A percentile compares a stretch with the other conserved stretches of the same genome.
These are phyloP conservation scores for Lipotes vexillifer DNA, from an alignment of 2,113 vertebrate species.

Conservation along the genomic window DNA sequence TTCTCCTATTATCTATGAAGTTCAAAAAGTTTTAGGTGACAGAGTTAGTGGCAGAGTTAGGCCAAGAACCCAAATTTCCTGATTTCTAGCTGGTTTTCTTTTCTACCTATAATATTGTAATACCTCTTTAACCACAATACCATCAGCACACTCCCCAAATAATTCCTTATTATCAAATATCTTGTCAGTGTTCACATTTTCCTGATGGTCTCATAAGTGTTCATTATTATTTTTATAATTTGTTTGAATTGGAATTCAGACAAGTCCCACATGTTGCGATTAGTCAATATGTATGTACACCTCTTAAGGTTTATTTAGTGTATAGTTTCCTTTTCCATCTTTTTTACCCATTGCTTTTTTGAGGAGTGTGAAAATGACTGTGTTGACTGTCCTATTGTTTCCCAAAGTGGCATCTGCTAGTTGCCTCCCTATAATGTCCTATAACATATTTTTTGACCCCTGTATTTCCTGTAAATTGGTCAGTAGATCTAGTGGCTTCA, in stretches of 20 bases:
- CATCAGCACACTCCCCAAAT: background rate
- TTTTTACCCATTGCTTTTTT: background rate
- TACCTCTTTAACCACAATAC: background rate
- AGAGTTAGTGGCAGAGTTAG: background rate
- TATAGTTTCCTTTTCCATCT: background rate
- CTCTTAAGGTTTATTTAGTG: background rate
- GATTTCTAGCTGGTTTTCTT: background rate
- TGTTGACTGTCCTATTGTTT: background rate
- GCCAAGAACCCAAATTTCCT: background rate
- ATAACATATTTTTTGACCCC: background rate
- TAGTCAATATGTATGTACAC: background rate
- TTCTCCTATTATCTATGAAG: background rate
- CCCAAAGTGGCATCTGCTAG: background rate
- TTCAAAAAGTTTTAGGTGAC: background rate
- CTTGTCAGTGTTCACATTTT: background rate
- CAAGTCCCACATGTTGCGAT: background rate
- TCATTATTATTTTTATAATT: background rate
- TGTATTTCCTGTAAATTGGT: background rate
- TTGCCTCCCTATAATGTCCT: background rate
- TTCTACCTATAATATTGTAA: background rate
- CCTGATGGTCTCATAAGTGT: background rate
- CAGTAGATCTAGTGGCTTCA: too few relatives aligned
- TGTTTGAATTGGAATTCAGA: background rate
- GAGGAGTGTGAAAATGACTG: background rate
- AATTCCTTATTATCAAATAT: background rate